These are phyloP conservation scores for Brenthis ino DNA, from an alignment of 2,888 invertebrate genomes.

Conservation along the genomic window DNA sequence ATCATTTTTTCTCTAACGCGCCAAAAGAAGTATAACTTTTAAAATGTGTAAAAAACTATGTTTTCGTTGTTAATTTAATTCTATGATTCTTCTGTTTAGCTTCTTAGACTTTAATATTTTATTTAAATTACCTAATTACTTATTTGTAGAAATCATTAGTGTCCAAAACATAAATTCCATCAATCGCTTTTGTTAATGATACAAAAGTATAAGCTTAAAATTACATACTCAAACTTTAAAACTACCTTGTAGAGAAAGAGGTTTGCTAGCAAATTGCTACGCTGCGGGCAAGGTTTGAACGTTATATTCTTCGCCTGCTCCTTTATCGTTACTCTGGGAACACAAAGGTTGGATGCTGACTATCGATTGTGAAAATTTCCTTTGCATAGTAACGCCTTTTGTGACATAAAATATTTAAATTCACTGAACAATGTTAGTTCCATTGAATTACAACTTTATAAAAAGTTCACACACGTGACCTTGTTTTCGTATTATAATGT, in stretches of 20 bases:
- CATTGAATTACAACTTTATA: neutral
- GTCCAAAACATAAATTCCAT: too few relatives aligned
- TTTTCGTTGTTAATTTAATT: too few relatives aligned
- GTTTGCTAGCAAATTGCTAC: conserved; percentile 18
- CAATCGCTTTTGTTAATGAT: neutral
- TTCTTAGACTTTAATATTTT: too few relatives aligned
- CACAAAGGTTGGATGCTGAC: conserved; percentile 33
- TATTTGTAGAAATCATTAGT: too few relatives aligned
- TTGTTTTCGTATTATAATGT: too few relatives aligned
- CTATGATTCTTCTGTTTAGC: too few relatives aligned
- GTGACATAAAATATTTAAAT: conserved; percentile 30
- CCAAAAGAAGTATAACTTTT: too few relatives aligned
- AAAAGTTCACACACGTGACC: neutral
- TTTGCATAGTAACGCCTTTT: conserved; percentile 37
- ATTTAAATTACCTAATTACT: too few relatives aligned
- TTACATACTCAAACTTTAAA: conserved; percentile 15
- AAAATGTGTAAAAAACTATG: too few relatives aligned
- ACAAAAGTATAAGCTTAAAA: conserved; percentile 6
- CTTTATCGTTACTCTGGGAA: conserved; percentile 28
- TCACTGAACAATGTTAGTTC: conserved; percentile 22
- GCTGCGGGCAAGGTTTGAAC: conserved; percentile 26
- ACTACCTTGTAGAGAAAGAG: conserved; percentile 16
- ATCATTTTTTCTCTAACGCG: too few relatives aligned
- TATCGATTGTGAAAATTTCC: conserved; percentile 38
- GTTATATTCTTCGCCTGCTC: conserved; percentile 29